Base-by-base conservation (phyloP, 2,797 vertebrate genomes). In the Gymnoscopelus microlampas region DNA sequence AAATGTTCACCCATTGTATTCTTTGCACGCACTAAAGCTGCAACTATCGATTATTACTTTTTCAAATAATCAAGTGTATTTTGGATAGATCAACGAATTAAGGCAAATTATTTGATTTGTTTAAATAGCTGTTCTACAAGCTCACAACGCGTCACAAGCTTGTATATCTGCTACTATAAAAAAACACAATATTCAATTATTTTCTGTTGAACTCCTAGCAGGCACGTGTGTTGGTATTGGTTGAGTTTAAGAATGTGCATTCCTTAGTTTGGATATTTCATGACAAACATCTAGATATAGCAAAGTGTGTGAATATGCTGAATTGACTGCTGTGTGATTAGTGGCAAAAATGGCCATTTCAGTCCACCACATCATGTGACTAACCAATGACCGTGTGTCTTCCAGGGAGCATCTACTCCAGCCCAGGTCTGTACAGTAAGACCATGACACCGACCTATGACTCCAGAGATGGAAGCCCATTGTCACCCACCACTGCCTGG, bases 361-460 rank as follows among this genome's bases (percentile, higher is more conserved):
- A 3, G 23, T 13, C 59, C 19, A 4, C 12, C 23, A 14, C 51
- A 55, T 10, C 9, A 0, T 15, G 47, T 12, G 35, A 58, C 63
- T 86, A 76, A 86, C 61, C 58, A 11, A 14, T 73, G 58, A 3
- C 44, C 77, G 13, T 77, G 32, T 83, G 61, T 79, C 8, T 91
- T 90, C 69, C 89, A 99, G 98, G 98, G 89, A 98, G 96, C 88
- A 97, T 99, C 88, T 99, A 99, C 89, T 99, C 98, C 26, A 99
- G 98, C 90, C 97, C 98, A 57, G 98, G 98, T 78, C 93, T 99
- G 54, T 99, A 99, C 87, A 99, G 98, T 87, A 99, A 99, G 92
- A 99, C 98, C 6, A 99, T 99, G 98, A 99, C 98, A 0, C 98
- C 98, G 13, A 99, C 98, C 58, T 99, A 99, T 9, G 97, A 99